Base-by-base conservation (phyloP, 2,797 vertebrate genomes). In the Esox lucius region DNA sequence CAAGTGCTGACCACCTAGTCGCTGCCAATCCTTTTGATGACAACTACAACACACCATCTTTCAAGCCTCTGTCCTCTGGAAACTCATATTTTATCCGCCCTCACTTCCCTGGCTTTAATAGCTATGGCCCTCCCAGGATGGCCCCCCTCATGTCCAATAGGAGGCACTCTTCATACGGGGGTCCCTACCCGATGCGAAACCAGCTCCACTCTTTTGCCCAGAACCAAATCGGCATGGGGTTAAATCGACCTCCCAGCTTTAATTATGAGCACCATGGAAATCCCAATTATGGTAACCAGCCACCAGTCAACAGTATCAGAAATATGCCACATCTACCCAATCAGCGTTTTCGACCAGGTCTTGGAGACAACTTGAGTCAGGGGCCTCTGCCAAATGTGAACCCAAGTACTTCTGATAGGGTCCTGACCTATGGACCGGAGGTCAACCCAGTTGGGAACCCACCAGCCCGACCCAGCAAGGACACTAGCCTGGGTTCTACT, bases 21-120 rank as follows among this genome's bases (percentile, higher is more conserved):
- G 95, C 95, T 68, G 91, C 93, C 80, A 96, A 96, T 85, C 95
- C 95, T 0, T 96, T 96, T 85, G 95, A 96, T 79, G 95, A 96
- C 89, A 92, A 91, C 87, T 96, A 95, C 85, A 93, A 83, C 74
- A 83, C 90, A 0, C 77, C 93, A 67, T 93, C 94, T 72, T 92
- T 93, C 73, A 95, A 94, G 83, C 91, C 93, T 0, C 81, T 92
- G 68, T 84, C 92, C 83, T 78, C 89, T 11, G 87, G 89, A 79
- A 94, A 86, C 78, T 89, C 90, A 0, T 95, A 94, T 76, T 93
- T 95, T 62, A 84, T 85, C 75, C 89, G 83, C 64, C 90, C 92
- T 53, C 90, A 89, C 53, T 93, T 93, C 82, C 85, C 93, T 33
- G 92, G 92, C 72, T 91, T 93, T 76, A 88, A 92, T 71, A 87